Evolutionary conservation across 2,888 invertebrate genomes (phyloP).

Genomic region (Eupithecia subfuscata): DNA sequence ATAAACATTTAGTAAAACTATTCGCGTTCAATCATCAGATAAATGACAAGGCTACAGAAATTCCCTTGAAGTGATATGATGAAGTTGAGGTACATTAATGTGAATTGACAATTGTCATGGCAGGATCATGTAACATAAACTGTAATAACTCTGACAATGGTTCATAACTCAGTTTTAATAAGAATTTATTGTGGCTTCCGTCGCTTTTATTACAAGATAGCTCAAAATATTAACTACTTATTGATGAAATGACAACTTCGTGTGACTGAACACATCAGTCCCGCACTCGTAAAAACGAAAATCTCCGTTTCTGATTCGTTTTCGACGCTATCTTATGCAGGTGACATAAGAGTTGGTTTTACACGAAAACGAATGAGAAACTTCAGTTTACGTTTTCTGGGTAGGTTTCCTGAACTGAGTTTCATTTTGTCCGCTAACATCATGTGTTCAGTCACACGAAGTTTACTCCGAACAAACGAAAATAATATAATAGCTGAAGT

Average conservation of each 20-base stretch:
- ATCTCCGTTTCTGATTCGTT: too few relatives aligned
- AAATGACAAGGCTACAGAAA: background rate
- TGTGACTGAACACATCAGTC: constrained; percentile 20
- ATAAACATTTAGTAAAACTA: too few relatives aligned
- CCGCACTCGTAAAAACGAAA: too few relatives aligned
- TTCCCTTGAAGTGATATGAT: background rate
- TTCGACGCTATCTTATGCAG: too few relatives aligned
- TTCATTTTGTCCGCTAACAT: too few relatives aligned
- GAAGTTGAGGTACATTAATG: background rate
- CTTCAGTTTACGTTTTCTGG: too few relatives aligned
- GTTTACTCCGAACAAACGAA: background rate
- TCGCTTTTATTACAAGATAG: constrained; percentile 24
- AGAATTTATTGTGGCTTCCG: constrained; percentile 28
- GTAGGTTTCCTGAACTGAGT: too few relatives aligned
- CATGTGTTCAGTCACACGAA: accelerated
- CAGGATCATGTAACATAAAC: constrained; percentile 32
- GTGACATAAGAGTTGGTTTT: too few relatives aligned
- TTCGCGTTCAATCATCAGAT: too few relatives aligned
- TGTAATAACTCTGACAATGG: constrained; percentile 40
- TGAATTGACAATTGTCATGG: background rate
- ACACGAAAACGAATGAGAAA: too few relatives aligned
- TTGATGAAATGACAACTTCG: constrained; percentile 21
- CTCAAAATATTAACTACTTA: constrained; percentile 3
- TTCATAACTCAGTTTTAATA: constrained; percentile 36
- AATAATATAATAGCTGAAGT: background rate